Conservation (phyloP, 2,113 vertebrate species). For the human region GRCh38 chr1:226238501-226239000, state of each 20-base stretch:
- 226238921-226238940: neutral
- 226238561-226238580: no score
- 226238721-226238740: neutral
- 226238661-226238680: neutral
- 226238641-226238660: no score
- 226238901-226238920: neutral
- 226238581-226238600: no score
- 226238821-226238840: neutral
- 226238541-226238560: no score
- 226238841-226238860: neutral
- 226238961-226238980: conserved; percentile 92
- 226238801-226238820: neutral
- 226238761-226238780: neutral
- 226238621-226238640: no score
- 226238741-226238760: neutral
- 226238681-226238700: neutral
- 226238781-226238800: neutral
- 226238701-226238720: conserved; percentile 25
- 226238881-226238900: neutral
- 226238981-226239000: conserved; percentile 97
- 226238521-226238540: no score
- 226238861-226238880: neutral
- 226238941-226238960: neutral
- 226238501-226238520: no score
- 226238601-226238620: no score